Conservation (phyloP, 1,140 invertebrate genomes). For the Gryon sp. region DNA sequence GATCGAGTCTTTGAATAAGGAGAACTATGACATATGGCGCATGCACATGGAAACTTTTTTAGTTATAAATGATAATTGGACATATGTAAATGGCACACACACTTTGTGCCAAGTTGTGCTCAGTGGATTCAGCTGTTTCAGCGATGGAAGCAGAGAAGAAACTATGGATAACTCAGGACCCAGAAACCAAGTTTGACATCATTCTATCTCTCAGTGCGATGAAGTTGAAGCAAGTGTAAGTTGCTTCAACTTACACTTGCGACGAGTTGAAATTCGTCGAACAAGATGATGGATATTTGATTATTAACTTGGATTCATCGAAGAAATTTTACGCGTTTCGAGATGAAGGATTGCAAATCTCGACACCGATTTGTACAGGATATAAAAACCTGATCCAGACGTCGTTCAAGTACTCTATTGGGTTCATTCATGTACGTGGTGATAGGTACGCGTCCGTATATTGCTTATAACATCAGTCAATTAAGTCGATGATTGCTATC, state of each 20-base stretch:
- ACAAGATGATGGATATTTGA: background rate
- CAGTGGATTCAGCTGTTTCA: too few relatives aligned
- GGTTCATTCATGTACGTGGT: conserved; percentile 75
- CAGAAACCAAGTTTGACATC: too few relatives aligned
- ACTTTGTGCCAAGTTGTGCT: too few relatives aligned
- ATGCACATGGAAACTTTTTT: too few relatives aligned
- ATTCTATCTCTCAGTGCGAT: too few relatives aligned
- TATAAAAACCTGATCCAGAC: conserved; percentile 76
- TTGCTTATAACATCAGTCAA: conserved; percentile 71
- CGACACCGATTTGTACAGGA: conserved; percentile 70
- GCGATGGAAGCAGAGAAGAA: too few relatives aligned
- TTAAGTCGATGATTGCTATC: conserved; percentile 14
- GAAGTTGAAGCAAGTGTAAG: conserved; percentile 28
- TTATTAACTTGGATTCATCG: background rate
- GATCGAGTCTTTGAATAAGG: too few relatives aligned
- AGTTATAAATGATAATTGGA: too few relatives aligned
- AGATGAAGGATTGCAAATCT: conserved; percentile 34
- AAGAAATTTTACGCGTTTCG: background rate
- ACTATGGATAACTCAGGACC: too few relatives aligned
- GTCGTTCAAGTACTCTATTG: background rate
- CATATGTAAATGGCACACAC: too few relatives aligned
- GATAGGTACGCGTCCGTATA: conserved; percentile 72
- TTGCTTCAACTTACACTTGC: conserved; percentile 49
- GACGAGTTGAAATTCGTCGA: conserved; percentile 8
- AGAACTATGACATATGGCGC: too few relatives aligned